Conservation (phyloP, 2,113 vertebrate genomes). For the Spea multiplicata region DNA sequence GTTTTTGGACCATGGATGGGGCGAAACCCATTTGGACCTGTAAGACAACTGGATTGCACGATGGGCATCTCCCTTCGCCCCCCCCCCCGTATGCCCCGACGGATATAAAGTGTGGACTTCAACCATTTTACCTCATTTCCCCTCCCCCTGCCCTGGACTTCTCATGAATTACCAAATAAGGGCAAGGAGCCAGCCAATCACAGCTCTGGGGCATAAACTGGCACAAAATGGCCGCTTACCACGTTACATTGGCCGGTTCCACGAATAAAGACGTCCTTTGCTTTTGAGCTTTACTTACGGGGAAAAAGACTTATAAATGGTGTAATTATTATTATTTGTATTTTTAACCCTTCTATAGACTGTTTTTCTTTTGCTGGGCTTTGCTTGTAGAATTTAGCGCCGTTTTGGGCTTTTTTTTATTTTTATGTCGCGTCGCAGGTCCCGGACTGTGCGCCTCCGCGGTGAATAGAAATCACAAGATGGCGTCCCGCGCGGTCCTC, state of each 20-base stretch:
- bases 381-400: constrained; percentile 66
- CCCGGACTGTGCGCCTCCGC: neutral
- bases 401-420: constrained; percentile 52
- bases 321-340: constrained; percentile 57
- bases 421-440: constrained; percentile 8
- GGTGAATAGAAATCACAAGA: too few relatives aligned
- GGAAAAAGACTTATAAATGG: constrained; percentile 19
- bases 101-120: neutral
- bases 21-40: too few relatives aligned
- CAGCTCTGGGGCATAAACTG: neutral
- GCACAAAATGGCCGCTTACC: constrained; percentile 5
- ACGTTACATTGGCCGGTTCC: too few relatives aligned
- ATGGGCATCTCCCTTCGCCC: too few relatives aligned
- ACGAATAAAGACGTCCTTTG: neutral
- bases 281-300: constrained; percentile 51
- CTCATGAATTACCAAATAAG: neutral
- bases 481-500: too few relatives aligned
- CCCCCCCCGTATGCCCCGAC: too few relatives aligned
- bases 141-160: neutral
- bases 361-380: constrained; percentile 57
- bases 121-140: neutral
- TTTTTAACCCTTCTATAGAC: constrained; percentile 62
- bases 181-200: neutral
- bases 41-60: too few relatives aligned
- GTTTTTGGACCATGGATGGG: too few relatives aligned